Percentiles rank a stretch among this genome's conserved stretches.
Evolutionary conservation across 2,797 vertebrate genomes (phyloP).

Genomic region (Hephaestus fuliginosus): DNA sequence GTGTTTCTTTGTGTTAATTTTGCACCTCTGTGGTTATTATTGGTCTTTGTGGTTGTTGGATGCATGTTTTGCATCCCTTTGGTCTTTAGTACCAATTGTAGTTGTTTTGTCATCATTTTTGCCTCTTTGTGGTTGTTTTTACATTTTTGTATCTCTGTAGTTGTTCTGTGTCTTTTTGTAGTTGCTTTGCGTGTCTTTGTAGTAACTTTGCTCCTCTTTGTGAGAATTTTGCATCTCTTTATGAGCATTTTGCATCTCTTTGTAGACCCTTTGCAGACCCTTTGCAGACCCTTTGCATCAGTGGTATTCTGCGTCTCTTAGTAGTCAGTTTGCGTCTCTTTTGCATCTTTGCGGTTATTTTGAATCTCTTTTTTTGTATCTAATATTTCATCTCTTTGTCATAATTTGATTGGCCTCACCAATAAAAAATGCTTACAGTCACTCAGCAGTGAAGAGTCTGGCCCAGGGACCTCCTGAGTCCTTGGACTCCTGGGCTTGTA

Average conservation of each 20-base stretch:
- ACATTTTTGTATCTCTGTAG: not conserved
- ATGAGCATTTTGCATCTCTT: too few species aligned
- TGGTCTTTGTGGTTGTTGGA: not conserved
- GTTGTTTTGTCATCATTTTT: not conserved
- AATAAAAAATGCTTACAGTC: not conserved
- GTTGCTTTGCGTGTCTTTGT: not conserved
- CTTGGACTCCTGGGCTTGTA: not conserved
- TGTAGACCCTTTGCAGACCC: too few species aligned
- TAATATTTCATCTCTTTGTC: too few species aligned
- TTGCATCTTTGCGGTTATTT: too few species aligned
- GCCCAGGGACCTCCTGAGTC: not conserved
- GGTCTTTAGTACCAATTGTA: too few species aligned
- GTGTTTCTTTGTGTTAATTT: not conserved
- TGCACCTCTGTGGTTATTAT: not conserved
- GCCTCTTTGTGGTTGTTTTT: not conserved
- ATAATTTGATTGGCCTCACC: not conserved
- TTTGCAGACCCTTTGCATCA: too few species aligned
- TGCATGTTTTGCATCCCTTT: not conserved
- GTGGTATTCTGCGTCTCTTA: too few species aligned
- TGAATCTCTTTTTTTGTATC: too few species aligned
- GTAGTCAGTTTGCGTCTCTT: too few species aligned
- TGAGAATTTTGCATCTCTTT: too few species aligned
- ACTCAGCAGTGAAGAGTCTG: not conserved
- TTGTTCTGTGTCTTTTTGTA: not conserved
- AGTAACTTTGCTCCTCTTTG: not conserved